Evolutionary conservation across 1,140 invertebrate species (phyloP).

Genomic region (Epicauta chinensis): DNA sequence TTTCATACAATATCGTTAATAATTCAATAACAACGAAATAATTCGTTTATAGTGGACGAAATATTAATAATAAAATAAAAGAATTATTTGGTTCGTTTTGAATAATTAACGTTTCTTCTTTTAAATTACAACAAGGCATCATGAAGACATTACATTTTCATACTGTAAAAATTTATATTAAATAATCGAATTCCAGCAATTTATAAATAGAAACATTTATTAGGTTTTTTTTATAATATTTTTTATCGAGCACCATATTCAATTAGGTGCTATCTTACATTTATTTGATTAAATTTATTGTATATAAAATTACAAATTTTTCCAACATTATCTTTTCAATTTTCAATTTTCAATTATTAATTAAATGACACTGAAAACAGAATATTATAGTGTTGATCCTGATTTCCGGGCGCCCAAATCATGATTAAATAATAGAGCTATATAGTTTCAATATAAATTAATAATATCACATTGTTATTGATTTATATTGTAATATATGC

Average conservation of each 20-base stretch:
- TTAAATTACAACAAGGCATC: slow-evolving; percentile 17
- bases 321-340: too few relatives aligned
- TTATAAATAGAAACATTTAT: too few relatives aligned
- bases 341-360: too few relatives aligned
- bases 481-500: too few relatives aligned
- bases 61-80: slow-evolving; percentile 7
- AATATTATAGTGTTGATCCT: too few relatives aligned
- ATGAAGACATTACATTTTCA: slow-evolving; percentile 12
- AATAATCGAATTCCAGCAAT: neutral
- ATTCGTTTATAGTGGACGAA: slow-evolving; percentile 3
- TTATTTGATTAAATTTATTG: slow-evolving; percentile 9
- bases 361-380: too few relatives aligned
- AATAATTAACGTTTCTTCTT: slow-evolving; percentile 5
- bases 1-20: slow-evolving; percentile 9
- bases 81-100: slow-evolving; percentile 8
- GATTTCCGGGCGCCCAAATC: too few relatives aligned
- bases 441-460: too few relatives aligned
- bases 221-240: too few relatives aligned
- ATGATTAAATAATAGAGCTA: too few relatives aligned
- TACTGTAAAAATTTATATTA: slow-evolving; percentile 11
- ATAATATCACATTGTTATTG: too few relatives aligned
- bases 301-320: slow-evolving; percentile 4
- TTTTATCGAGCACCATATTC: slow-evolving; percentile 12
- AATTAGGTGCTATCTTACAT: slow-evolving; percentile 9
- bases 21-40: slow-evolving; percentile 6